These are phyloP conservation scores for Lutjanus argentimaculatus DNA, from an alignment of 2,797 vertebrate genomes.

Conservation along the genomic window DNA sequence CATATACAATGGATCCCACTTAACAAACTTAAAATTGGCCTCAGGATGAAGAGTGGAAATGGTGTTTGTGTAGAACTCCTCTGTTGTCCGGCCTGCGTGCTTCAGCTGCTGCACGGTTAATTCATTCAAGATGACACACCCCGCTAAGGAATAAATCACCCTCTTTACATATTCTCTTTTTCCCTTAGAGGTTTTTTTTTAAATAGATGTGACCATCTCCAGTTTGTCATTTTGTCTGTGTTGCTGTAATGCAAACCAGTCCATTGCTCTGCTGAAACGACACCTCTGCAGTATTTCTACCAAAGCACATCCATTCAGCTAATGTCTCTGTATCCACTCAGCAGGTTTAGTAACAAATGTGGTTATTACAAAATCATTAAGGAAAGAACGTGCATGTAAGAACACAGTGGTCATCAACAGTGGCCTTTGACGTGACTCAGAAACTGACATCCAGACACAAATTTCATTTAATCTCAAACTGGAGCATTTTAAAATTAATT, in stretches of 20 bases:
- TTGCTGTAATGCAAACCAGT: not conserved
- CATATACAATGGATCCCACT: constrained; percentile 38
- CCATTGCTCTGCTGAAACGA: not conserved
- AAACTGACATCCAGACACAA: too few relatives aligned
- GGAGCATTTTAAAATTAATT: too few relatives aligned
- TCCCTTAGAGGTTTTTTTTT: not conserved
- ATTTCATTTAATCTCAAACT: too few relatives aligned
- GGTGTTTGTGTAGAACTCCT: not conserved
- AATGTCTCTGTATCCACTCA: not conserved
- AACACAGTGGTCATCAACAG: not conserved
- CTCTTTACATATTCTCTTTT: not conserved
- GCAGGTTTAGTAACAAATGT: constrained; percentile 20
- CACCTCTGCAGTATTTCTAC: not conserved
- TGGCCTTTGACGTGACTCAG: too few relatives aligned
- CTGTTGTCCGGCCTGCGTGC: not conserved
- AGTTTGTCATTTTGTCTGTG: not conserved
- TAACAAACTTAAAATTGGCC: constrained; percentile 18
- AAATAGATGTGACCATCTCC: not conserved
- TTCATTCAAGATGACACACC: not conserved
- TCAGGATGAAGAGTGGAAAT: constrained; percentile 4
- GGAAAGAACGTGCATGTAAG: constrained; percentile 4
- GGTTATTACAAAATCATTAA: constrained; percentile 36
- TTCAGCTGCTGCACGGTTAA: not conserved
- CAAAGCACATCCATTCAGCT: constrained; percentile 9
- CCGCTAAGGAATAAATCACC: not conserved